Evolutionary conservation across 2,888 invertebrate genomes (phyloP).

Genomic region (Nemotelus pantherinus): DNA sequence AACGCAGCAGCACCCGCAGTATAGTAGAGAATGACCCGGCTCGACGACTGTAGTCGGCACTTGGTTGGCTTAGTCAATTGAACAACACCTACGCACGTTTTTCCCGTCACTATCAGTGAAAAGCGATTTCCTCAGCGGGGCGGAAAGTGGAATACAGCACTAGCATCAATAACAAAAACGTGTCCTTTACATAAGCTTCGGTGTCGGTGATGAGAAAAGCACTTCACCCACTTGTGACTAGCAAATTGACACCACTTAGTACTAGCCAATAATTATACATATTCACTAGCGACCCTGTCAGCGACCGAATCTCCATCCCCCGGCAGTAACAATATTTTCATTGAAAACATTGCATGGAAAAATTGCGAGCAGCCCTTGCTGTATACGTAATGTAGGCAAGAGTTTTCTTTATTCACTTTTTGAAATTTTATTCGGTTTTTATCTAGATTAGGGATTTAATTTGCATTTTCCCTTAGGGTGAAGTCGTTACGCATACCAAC

Average conservation of each 20-base stretch:
- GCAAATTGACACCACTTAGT: constrained; percentile 31
- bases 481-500: too few species aligned
- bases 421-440: too few species aligned
- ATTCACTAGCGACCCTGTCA: constrained; percentile 12
- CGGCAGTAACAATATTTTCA: too few species aligned
- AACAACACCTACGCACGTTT: constrained; percentile 22
- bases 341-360: too few species aligned
- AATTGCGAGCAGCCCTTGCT: not conserved
- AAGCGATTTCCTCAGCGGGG: not conserved
- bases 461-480: too few species aligned
- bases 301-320: constrained; percentile 11
- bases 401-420: too few species aligned
- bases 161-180: not conserved
- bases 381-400: not conserved
- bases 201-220: constrained; percentile 6
- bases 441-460: too few species aligned
- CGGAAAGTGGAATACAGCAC: not conserved
- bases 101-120: constrained; percentile 19
- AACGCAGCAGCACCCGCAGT: not conserved
- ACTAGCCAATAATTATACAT: not conserved
- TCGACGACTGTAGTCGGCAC: constrained; percentile 14
- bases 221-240: constrained; percentile 23
- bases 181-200: constrained; percentile 9
- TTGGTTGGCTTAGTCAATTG: not conserved
- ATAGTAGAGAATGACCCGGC: not conserved